Percentiles rank a stretch among this genome's conserved stretches.
These are phyloP conservation scores for Glomeris marginata DNA, from an alignment of 2,888 invertebrate genomes.

Conservation along the genomic window DNA sequence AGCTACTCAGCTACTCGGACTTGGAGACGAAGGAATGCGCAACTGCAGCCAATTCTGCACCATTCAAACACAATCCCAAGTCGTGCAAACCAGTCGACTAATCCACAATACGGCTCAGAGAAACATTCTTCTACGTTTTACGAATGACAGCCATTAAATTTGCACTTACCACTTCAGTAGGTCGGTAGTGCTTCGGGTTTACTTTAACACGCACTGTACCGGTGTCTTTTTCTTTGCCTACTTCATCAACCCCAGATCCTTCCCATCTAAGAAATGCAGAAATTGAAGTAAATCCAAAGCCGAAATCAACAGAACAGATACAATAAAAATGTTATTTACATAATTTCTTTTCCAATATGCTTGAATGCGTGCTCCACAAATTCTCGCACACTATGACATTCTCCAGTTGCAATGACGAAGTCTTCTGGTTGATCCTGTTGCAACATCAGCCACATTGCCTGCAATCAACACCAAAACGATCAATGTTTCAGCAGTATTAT, in stretches of 20 bases:
- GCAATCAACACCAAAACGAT: constrained; percentile 16
- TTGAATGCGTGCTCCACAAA: constrained; percentile 87
- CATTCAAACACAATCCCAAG: no score
- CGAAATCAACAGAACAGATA: not conserved
- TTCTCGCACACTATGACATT: constrained; percentile 85
- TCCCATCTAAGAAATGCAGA: constrained; percentile 48
- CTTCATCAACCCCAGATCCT: constrained; percentile 68
- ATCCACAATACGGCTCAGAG: no score
- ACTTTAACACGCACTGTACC: constrained; percentile 66
- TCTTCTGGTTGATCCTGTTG: constrained; percentile 84
- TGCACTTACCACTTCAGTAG: constrained; percentile 82
- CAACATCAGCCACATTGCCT: constrained; percentile 99
- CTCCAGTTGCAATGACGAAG: constrained; percentile 93
- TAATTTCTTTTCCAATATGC: constrained; percentile 59
- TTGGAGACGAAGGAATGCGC: no score
- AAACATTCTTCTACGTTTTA: not conserved
- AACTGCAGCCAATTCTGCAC: no score
- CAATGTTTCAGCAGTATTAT: no score
- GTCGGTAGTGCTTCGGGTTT: constrained; percentile 88
- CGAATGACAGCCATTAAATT: not conserved
- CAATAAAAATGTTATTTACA: constrained; percentile 25
- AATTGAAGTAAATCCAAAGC: not conserved
- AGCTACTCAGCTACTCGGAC: no score
- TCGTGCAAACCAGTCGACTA: no score
- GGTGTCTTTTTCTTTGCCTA: constrained; percentile 54